Base-by-base conservation (phyloP, 2,797 vertebrate species). In the Helostoma temminkii region DNA sequence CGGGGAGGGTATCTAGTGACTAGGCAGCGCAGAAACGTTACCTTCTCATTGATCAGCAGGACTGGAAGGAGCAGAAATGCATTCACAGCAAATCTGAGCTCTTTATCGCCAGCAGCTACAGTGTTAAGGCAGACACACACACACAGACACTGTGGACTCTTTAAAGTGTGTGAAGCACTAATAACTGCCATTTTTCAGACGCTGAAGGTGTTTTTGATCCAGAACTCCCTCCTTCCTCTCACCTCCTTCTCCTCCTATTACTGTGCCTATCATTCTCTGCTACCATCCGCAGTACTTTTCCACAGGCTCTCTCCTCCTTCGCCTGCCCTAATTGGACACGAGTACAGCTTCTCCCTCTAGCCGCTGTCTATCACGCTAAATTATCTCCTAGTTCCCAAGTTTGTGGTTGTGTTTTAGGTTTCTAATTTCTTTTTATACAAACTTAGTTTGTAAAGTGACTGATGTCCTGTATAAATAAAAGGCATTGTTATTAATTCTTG, bases 241-340 rank as follows among this genome's bases (percentile, higher is more conserved):
- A 60, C 11, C 64, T 71, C 12, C 39, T 32, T 52, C n/a, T 66
- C 54, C 50, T 52, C 22, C 55, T 45, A 11, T 79, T 36, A 69
- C n/a, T n/a, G n/a, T n/a, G n/a, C 67, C 63, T 22, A 19, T 74
- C 59, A 71, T 45, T 41, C 42, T 32, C 36, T 58, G 47, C 46
- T 37, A 1, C 37, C 42, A 36, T 48, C 37, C 26, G 21, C 50
- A 58, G 56, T 60, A 11, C 71, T 69, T 7, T 14, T 42, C 18
- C 48, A 42, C 46, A 49, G 1, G 11, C 36, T 37, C 42, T 21
- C 32, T 62, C 37, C 32, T 62, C 37, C 16, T 36, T 49, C 4
- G 4, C 22, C 42, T 67, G 46, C 57, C 59, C 56, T 81, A 81
- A 85, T 80, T 78, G 74, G 76, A 71, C 37, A 50, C 57, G 25